Evolutionary conservation across 2,113 vertebrate species (phyloP), one percentile per base, ranked within the genome.

Genomic region (Zeus faber): DNA sequence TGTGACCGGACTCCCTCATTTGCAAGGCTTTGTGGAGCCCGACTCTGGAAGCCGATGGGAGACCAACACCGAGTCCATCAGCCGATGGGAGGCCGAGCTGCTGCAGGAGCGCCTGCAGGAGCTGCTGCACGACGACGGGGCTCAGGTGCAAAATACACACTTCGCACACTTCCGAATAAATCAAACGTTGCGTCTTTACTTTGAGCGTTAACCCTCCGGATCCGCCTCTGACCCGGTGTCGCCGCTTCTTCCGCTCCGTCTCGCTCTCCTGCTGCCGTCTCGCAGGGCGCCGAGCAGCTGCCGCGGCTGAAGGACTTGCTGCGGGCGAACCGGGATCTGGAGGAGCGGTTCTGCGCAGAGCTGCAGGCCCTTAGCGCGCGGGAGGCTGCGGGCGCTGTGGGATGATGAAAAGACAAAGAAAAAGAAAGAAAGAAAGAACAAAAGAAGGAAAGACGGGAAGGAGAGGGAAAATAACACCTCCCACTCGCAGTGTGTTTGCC

Each of bases 41-140:
- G 44, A 70, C 26, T 63, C 44, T 17, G 26, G 65, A 21, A 57
- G 35, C 35, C 69, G 85, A 39, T 58, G 54, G 45, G 83, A 90
- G 63, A 58, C 62, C 41, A 76, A 24, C 50, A 46, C 52, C 0
- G 25, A 60, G 6, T 55, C 52, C 3, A 65, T 89, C 26, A 52
- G 69, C 60, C 81, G 89, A 64, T 87, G 86, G 73, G 92, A 94
- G 72, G 57, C 71, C n/a, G 83, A 87, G 61, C 47, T 94, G 60
- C 78, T 92, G 7, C 76, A 83, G 44, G 89, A 92, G 65, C 86
- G 79, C 55, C 72, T 89, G 57, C 72, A 81, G 62, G 91, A 91
- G 53, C 48, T 89, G 5, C 71, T 77, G 46, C 43, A 78, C 3
- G 56, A 82, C 31, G 60, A 77, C 18, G 65, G 84, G 46, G 67